Conservation (phyloP, 2,113 vertebrate species). For the Eupsittula cactorum region DNA sequence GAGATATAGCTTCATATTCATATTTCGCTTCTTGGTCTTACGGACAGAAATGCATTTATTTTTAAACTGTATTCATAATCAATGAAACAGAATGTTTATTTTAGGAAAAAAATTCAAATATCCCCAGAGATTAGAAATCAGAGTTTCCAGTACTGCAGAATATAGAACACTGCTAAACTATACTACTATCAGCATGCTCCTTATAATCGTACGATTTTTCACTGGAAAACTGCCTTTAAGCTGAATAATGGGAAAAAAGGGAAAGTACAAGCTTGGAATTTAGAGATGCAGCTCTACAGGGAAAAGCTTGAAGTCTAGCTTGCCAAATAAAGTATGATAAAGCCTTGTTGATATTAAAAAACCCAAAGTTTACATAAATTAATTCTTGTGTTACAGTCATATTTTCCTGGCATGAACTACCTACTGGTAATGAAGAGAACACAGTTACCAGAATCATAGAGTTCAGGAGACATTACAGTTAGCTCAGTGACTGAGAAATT, state of each 20-base stretch:
- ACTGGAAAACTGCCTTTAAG: slow-evolving; percentile 19
- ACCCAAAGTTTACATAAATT: slow-evolving; percentile 65
- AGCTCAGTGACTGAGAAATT: slow-evolving; percentile 19
- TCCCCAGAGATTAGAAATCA: neutral
- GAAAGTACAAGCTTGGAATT: slow-evolving; percentile 41
- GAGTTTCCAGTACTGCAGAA: neutral
- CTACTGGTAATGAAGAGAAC: slow-evolving; percentile 59
- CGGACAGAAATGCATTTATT: neutral
- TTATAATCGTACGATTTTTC: neutral
- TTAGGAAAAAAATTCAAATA: neutral
- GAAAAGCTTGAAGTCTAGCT: slow-evolving; percentile 61
- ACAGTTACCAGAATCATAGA: slow-evolving; percentile 62
- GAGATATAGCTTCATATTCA: neutral
- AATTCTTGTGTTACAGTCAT: slow-evolving; percentile 72
- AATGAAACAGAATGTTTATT: neutral
- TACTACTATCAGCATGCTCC: neutral
- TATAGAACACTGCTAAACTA: neutral
- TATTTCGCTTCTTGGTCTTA: neutral
- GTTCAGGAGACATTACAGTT: slow-evolving; percentile 46
- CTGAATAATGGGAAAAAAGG: slow-evolving; percentile 6
- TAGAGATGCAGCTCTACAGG: slow-evolving; percentile 21
- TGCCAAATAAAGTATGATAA: slow-evolving; percentile 78
- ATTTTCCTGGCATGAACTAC: slow-evolving; percentile 75
- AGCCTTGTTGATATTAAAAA: slow-evolving; percentile 64
- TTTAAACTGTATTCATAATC: neutral